Base-by-base conservation (phyloP, 2,888 invertebrate genomes). In the Polymixis flavicincta region DNA sequence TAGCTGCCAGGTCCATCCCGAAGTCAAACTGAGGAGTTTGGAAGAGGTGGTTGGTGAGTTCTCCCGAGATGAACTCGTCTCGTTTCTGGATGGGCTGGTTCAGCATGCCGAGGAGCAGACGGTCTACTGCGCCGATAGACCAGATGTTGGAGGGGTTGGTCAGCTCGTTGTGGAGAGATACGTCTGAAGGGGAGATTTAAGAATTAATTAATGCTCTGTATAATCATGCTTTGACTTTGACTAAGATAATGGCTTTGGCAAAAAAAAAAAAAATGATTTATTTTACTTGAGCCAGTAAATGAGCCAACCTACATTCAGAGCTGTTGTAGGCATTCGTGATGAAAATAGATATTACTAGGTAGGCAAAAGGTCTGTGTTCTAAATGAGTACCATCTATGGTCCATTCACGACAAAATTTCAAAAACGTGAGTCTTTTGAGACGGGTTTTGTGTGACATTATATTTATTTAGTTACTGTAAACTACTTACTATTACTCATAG, bases 1-100 rank as follows among this genome's bases (percentile, higher is more conserved):
- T 97, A 0, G 99, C 98, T 0, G 98, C 98, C 76, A 99, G 95
- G 91, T 99, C 99, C 97, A 99, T 97, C 0, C 99, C 98, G 87
- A 98, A 98, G 37, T 97, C 97, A 77, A 97, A 97, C 17, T 96
- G 96, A 83, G 94, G 91, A 4, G 98, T 98, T 96, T 98, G 98
- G 90, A 98, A 98, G 0, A 98, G 95, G 90, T 98, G 98, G 92
- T 98, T 98, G 11, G 98, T 98, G 25, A 98, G 95, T 89, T 98
- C 98, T 14, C 97, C 97, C 0, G 98, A 97, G 70, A 98, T 98
- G 92, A 98, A 98, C 90, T 98, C 98, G 92, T 98, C 98, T 0
- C 98, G 96, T 86, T 97, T 97, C 85, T 98, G 98, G 0, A 98
- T 97, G 0, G 97, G 97, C 89, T 98, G 98, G 89, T 98, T 97